phyloP scores from a whole-genome alignment of 2,797 vertebrate genomes.

The Sebastes oblongus region DNA sequence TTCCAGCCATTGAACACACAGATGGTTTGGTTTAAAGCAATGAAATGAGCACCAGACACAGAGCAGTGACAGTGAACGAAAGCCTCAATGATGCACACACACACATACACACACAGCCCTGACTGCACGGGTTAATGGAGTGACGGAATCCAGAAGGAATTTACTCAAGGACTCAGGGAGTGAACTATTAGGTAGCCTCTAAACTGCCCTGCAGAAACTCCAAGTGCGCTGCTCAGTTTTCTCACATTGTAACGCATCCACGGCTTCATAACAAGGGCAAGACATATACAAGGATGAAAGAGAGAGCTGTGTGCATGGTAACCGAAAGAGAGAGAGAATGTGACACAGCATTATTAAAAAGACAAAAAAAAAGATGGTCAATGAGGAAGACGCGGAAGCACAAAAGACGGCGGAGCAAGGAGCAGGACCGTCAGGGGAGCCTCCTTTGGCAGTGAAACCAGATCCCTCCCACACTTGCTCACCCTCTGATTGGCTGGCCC shows the following conservation, averaged over 20 bases:
- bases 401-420: background rate
- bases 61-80: slow-evolving; percentile 73
- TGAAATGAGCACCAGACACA: slow-evolving; percentile 78
- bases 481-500: slow-evolving; percentile 83
- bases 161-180: slow-evolving; percentile 70
- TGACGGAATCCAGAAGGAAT: slow-evolving; percentile 79
- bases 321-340: background rate
- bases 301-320: background rate
- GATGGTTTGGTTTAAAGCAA: slow-evolving; percentile 78
- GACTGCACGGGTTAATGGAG: slow-evolving; percentile 68
- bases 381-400: background rate
- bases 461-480: slow-evolving; percentile 63
- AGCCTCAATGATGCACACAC: slow-evolving; percentile 57
- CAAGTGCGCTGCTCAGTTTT: slow-evolving; percentile 10
- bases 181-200: slow-evolving; percentile 67
- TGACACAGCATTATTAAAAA: background rate
- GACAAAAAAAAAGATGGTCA: background rate
- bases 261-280: background rate
- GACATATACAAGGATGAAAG: slow-evolving; percentile 2
- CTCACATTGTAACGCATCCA: background rate
- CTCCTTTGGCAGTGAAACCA: slow-evolving; percentile 62
- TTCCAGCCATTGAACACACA: slow-evolving; percentile 71
- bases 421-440: slow-evolving; percentile 8
- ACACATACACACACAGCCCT: slow-evolving; percentile 9
- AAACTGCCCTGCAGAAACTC: slow-evolving; percentile 55